These are phyloP conservation scores for Agriotes lineatus DNA, from an alignment of 2,888 invertebrate genomes.

Conservation along the genomic window DNA sequence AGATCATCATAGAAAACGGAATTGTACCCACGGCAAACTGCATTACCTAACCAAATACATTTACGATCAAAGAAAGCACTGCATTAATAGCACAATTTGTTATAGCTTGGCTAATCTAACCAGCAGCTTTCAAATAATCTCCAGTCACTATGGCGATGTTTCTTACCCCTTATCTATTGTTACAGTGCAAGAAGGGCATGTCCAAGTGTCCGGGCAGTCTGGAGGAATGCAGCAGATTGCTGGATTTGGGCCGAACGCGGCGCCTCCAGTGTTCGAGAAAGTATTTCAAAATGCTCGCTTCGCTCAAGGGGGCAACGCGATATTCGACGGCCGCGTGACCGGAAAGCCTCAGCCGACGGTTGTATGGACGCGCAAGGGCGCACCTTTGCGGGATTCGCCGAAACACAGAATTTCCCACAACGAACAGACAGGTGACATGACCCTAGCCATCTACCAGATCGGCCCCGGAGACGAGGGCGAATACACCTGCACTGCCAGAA, in stretches of 20 bases:
- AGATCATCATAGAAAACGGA: no score
- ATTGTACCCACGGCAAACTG: no score
- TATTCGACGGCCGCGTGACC: slow-evolving; percentile 91
- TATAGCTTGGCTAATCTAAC: neutral
- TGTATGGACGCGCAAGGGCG: slow-evolving; percentile 90
- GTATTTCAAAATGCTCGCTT: slow-evolving; percentile 95
- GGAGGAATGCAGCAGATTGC: slow-evolving; percentile 65
- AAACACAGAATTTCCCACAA: slow-evolving; percentile 94
- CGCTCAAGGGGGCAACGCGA: slow-evolving; percentile 93
- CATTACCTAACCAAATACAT: no score
- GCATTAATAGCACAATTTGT: neutral
- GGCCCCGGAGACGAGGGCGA: slow-evolving; percentile 97
- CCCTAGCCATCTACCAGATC: slow-evolving; percentile 92
- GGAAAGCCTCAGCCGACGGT: slow-evolving; percentile 94
- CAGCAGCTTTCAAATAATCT: neutral
- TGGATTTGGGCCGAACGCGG: slow-evolving; percentile 78
- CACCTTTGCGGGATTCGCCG: slow-evolving; percentile 83
- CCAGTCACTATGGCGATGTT: neutral
- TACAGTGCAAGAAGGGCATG: slow-evolving; percentile 64
- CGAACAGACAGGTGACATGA: slow-evolving; percentile 75
- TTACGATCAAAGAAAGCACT: no score
- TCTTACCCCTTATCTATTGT: slow-evolving; percentile 5
- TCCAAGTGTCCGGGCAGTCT: slow-evolving; percentile 74
- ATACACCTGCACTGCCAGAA: slow-evolving; percentile 94
- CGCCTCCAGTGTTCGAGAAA: slow-evolving; percentile 95